Evolutionary conservation across 2,113 vertebrate species (phyloP).

Genomic region (Gobius niger): DNA sequence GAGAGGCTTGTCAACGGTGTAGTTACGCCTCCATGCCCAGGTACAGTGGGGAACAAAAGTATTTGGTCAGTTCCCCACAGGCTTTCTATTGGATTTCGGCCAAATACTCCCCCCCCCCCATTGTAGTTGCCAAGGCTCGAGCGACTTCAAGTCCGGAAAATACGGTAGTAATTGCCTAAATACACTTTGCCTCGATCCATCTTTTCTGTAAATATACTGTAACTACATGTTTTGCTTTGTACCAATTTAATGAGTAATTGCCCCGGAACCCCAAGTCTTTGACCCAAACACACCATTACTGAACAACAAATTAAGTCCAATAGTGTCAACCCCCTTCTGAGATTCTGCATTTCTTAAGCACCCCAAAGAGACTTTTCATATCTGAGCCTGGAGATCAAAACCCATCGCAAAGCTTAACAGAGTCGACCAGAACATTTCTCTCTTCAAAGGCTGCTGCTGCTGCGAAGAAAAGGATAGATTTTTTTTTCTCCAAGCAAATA

Average conservation of each 20-base stretch:
- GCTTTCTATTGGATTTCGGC: too few relatives aligned
- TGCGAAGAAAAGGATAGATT: conserved; percentile 45
- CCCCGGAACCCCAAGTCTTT: not conserved
- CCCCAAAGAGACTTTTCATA: not conserved
- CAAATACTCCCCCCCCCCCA: too few relatives aligned
- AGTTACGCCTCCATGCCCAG: too few relatives aligned
- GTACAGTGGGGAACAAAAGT: too few relatives aligned
- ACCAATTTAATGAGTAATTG: not conserved
- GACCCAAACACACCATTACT: not conserved
- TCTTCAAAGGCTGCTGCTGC: conserved; percentile 34
- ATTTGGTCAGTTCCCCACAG: too few relatives aligned
- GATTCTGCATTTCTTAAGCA: not conserved
- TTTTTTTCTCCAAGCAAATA: conserved; percentile 62
- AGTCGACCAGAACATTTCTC: conserved; percentile 14
- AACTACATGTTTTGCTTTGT: not conserved
- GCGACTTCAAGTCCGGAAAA: too few relatives aligned
- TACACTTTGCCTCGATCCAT: not conserved
- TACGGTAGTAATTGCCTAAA: not conserved
- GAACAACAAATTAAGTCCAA: not conserved
- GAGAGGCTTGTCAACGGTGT: too few relatives aligned
- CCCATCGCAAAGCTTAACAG: conserved; percentile 19
- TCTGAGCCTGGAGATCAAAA: conserved; percentile 42
- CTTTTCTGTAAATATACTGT: not conserved
- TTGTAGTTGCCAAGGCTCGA: too few relatives aligned
- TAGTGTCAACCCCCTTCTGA: not conserved